Evolutionary conservation across 1,140 invertebrate genomes (phyloP).

Genomic region (Mylabris phalerata): DNA sequence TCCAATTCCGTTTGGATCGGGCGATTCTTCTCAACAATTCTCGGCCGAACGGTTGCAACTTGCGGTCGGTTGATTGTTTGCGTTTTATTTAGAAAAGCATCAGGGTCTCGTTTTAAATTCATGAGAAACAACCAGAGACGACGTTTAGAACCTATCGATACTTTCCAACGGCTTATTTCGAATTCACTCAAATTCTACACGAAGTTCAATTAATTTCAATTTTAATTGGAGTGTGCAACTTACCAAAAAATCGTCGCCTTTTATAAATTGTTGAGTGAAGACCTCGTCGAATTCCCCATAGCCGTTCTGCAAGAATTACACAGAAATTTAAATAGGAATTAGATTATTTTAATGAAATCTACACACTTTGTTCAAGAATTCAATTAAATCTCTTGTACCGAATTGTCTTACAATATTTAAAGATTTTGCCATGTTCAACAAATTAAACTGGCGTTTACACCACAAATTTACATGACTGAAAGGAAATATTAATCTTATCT

Average conservation of each 20-base stretch:
- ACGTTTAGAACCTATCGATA: background rate
- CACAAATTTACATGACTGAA: too few relatives aligned
- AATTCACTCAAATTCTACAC: slow-evolving; percentile 1
- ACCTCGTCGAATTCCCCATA: slow-evolving; percentile 6
- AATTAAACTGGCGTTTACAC: too few relatives aligned
- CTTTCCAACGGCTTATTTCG: slow-evolving; percentile 1
- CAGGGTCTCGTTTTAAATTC: background rate
- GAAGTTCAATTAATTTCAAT: background rate
- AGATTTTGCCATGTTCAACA: background rate
- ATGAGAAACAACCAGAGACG: background rate
- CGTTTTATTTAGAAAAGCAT: background rate
- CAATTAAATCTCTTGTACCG: slow-evolving; percentile 1
- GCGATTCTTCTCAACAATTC: background rate
- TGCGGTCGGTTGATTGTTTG: background rate
- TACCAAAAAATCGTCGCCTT: slow-evolving; percentile 16
- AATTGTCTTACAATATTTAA: slow-evolving; percentile 6
- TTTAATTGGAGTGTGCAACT: background rate
- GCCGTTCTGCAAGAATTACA: slow-evolving; percentile 10
- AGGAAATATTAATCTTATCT: too few relatives aligned
- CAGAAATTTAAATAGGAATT: background rate
- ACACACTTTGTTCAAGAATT: slow-evolving; percentile 9
- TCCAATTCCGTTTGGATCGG: background rate
- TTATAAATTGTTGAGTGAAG: background rate
- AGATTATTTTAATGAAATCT: background rate
- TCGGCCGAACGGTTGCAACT: background rate